These are phyloP conservation scores for Chirona hameri DNA, from an alignment of 2,888 invertebrate genomes.

Conservation along the genomic window DNA sequence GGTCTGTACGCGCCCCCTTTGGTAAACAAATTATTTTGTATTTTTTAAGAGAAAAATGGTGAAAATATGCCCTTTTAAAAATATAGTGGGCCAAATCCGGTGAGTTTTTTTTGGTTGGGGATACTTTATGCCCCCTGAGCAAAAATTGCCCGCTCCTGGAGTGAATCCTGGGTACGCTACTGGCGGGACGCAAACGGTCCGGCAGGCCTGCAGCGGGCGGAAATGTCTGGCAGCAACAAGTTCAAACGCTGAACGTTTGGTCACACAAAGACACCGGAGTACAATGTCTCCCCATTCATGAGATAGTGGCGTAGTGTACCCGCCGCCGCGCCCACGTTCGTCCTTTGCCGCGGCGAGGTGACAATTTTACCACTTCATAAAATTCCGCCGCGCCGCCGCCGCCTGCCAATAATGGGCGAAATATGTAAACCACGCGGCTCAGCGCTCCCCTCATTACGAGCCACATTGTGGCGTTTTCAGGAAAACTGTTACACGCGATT, in stretches of 20 bases:
- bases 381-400: not conserved
- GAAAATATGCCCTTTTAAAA: no score
- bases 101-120: no score
- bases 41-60: no score
- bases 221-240: not conserved
- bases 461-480: constrained; percentile 22
- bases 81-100: no score
- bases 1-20: no score
- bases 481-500: constrained; percentile 23
- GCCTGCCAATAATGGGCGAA: not conserved
- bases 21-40: no score
- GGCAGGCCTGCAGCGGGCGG: not conserved
- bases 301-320: not conserved
- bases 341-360: not conserved
- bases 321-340: not conserved
- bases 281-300: not conserved
- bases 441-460: not conserved
- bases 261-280: not conserved
- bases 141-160: no score
- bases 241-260: not conserved
- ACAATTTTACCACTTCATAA: constrained; percentile 22
- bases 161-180: no score
- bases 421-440: constrained; percentile 12
- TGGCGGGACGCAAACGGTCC: not conserved
- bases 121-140: no score